Evolutionary conservation across 2,888 invertebrate species (phyloP).

Genomic region (Amphipyra berbera): DNA sequence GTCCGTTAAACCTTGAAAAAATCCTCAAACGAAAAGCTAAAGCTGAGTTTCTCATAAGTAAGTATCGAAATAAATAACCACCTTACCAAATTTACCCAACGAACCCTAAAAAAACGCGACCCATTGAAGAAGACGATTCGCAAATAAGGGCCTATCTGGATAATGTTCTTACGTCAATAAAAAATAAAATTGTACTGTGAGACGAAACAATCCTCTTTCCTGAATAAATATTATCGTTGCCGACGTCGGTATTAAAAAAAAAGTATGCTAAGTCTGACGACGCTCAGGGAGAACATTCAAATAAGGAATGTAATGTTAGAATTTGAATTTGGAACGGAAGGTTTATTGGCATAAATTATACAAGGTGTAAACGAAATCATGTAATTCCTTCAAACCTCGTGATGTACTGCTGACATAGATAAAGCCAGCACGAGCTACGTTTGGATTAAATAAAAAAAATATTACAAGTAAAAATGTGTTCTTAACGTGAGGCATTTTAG

Average conservation of each 20-base stretch:
- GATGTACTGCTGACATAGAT: too few species aligned
- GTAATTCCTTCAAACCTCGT: too few species aligned
- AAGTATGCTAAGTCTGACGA: slow-evolving; percentile 16
- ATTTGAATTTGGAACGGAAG: slow-evolving; percentile 14
- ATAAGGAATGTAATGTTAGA: slow-evolving; percentile 12
- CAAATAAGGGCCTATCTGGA: slow-evolving; percentile 56
- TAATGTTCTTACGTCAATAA: slow-evolving; percentile 57
- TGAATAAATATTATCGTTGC: slow-evolving; percentile 48
- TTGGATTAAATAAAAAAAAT: too few species aligned
- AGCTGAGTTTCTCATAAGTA: too few species aligned
- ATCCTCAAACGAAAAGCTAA: too few species aligned
- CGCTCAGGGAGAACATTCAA: slow-evolving; percentile 11
- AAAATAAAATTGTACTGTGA: slow-evolving; percentile 53
- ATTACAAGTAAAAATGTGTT: too few species aligned
- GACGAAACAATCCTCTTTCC: slow-evolving; percentile 45
- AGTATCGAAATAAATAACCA: too few species aligned
- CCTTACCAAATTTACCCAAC: background rate
- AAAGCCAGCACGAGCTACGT: too few species aligned
- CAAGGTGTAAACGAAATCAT: too few species aligned
- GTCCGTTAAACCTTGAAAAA: too few species aligned
- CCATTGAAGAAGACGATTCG: slow-evolving; percentile 41
- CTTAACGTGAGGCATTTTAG: too few species aligned
- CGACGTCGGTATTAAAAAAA: slow-evolving; percentile 32
- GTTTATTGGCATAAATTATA: slow-evolving; percentile 1
- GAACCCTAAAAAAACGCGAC: slow-evolving; percentile 37